Conservation (phyloP, 1,140 invertebrate species). For the Caenorhabditis briggsae region DNA sequence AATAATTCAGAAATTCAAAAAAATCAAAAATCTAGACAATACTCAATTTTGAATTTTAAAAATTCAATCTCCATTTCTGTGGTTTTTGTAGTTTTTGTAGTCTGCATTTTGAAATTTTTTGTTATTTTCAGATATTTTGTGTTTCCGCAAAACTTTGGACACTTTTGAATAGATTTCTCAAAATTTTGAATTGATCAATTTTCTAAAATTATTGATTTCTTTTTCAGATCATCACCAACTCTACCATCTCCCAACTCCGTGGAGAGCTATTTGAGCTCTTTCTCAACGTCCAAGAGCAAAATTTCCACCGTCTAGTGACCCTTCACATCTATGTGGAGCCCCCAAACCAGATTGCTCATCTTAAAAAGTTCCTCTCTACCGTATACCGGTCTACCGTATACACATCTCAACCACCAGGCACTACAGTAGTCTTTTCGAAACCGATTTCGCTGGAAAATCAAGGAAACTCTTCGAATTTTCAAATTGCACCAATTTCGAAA, state of each 20-base stretch:
- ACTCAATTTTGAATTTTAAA: too few species aligned
- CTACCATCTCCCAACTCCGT: neutral
- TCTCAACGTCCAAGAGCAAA: conserved; percentile 3
- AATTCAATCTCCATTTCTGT: too few species aligned
- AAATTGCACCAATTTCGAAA: neutral
- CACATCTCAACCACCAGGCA: neutral
- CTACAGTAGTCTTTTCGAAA: neutral
- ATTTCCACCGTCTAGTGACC: conserved; percentile 13
- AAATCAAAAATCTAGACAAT: too few species aligned
- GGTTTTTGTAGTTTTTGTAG: too few species aligned
- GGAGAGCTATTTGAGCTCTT: conserved; percentile 38
- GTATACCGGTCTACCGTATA: conserved; percentile 5
- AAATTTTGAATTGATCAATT: too few species aligned
- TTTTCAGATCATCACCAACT: conserved; percentile 28
- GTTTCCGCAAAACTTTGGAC: too few species aligned
- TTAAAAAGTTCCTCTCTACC: neutral
- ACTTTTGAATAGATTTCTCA: too few species aligned
- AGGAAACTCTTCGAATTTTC: neutral
- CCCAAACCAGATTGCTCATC: neutral
- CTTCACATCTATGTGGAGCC: conserved; percentile 31
- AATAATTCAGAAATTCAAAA: too few species aligned
- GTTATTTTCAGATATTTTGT: too few species aligned
- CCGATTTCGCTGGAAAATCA: neutral
- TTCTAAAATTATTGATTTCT: neutral
- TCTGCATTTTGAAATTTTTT: too few species aligned